These are phyloP conservation scores for Caenorhabditis macrosperma DNA, from an alignment of 2,888 invertebrate genomes.

Conservation along the genomic window DNA sequence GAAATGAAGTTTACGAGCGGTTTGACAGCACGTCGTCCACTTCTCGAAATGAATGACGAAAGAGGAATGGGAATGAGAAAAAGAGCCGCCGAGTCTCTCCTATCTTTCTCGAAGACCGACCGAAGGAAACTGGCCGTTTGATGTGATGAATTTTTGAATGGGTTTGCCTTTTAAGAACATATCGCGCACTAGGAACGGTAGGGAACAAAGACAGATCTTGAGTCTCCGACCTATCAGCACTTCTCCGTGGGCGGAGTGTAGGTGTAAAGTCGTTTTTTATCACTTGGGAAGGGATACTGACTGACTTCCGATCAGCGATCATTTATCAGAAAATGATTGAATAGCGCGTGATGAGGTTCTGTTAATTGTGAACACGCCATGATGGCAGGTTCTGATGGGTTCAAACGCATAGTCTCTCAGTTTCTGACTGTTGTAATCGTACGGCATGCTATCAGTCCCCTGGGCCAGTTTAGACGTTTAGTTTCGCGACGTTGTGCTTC, in stretches of 20 bases:
- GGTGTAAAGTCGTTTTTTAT: neutral
- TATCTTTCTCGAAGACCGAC: no score
- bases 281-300: neutral
- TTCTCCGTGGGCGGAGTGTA: no score
- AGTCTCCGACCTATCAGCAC: no score
- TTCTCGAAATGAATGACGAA: slow-evolving; percentile 1
- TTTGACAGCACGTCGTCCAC: neutral
- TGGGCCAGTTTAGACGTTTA: neutral
- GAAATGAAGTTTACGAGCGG: slow-evolving; percentile 3
- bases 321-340: neutral
- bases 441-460: neutral
- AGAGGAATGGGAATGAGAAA: slow-evolving; percentile 3
- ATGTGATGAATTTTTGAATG: no score
- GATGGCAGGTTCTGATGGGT: neutral
- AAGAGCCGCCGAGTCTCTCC: neutral
- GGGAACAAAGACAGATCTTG: no score
- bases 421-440: neutral
- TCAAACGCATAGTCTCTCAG: neutral
- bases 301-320: neutral
- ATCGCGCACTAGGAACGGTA: no score
- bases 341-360: neutral
- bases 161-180: no score
- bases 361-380: neutral
- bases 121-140: no score
- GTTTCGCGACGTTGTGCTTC: neutral